Percentiles rank a stretch among this genome's conserved stretches.
These are phyloP conservation scores for Oceanodroma leucorhoa DNA, from an alignment of 2,797 vertebrate species.

Conservation along the genomic window DNA sequence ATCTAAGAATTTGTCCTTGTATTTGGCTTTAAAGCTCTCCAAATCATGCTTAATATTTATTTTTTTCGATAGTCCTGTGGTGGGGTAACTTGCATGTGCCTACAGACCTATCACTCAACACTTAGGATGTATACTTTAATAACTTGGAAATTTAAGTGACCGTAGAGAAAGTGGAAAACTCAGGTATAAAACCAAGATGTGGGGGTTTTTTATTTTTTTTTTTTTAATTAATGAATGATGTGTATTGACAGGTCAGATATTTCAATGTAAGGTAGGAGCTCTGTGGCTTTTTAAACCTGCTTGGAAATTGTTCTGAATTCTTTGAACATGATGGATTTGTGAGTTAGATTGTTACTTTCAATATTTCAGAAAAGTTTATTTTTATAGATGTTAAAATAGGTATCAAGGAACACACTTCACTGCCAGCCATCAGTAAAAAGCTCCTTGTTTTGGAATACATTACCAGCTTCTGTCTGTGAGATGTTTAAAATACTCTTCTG, in stretches of 20 bases:
- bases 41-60: not conserved
- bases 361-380: not conserved
- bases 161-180: not conserved
- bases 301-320: not conserved
- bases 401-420: not conserved
- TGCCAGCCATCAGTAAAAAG: not conserved
- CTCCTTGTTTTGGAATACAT: conserved; percentile 4
- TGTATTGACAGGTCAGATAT: not conserved
- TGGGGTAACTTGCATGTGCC: not conserved
- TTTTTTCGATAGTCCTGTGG: not conserved
- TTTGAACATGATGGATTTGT: not conserved
- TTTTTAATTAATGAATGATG: not conserved
- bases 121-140: not conserved
- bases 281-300: not conserved
- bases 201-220: not conserved
- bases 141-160: not conserved
- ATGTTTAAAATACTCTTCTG: conserved; percentile 3
- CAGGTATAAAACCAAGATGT: not conserved
- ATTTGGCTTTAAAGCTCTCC: not conserved
- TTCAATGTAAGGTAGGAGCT: not conserved
- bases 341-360: not conserved
- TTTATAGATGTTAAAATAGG: not conserved
- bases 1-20: not conserved
- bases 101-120: not conserved
- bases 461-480: not conserved